These are phyloP conservation scores for Enteromius argenteus DNA, from an alignment of 2,797 vertebrate genomes.

Conservation along the genomic window DNA sequence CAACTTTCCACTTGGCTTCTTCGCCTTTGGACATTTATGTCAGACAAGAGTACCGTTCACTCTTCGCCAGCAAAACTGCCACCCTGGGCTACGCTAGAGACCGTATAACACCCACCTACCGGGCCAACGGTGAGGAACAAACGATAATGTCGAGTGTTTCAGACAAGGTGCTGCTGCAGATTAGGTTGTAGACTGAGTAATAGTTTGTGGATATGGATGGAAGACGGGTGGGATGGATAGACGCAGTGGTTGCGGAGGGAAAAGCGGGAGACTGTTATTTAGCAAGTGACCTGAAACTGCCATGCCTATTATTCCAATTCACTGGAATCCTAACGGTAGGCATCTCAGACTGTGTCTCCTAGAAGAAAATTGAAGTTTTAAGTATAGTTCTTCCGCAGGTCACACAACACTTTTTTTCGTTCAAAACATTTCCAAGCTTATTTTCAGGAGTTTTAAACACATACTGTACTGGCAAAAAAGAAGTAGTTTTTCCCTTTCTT, in stretches of 20 bases:
- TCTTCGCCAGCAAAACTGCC: constrained; percentile 14
- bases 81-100: constrained; percentile 27
- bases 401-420: background rate
- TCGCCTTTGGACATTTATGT: constrained; percentile 52
- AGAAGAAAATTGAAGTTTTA: constrained; percentile 1
- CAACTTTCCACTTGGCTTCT: constrained; percentile 66
- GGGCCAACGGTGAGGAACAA: constrained; percentile 30
- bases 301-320: constrained; percentile 5
- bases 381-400: constrained; percentile 5
- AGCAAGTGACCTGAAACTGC: constrained; percentile 40
- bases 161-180: constrained; percentile 44
- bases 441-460: constrained; percentile 15
- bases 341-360: background rate
- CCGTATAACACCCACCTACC: constrained; percentile 26
- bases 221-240: background rate
- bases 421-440: background rate
- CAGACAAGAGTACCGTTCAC: constrained; percentile 11
- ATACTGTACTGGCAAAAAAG: background rate
- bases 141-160: constrained; percentile 35
- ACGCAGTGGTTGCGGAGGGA: background rate
- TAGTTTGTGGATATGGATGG: constrained; percentile 28
- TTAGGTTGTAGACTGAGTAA: constrained; percentile 26
- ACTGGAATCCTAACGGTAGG: constrained; percentile 3
- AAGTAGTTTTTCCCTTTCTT: background rate
- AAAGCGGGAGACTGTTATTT: background rate